Evolutionary conservation across 2,797 vertebrate species (phyloP).

Genomic region (Aselliscus stoliczkanus): DNA sequence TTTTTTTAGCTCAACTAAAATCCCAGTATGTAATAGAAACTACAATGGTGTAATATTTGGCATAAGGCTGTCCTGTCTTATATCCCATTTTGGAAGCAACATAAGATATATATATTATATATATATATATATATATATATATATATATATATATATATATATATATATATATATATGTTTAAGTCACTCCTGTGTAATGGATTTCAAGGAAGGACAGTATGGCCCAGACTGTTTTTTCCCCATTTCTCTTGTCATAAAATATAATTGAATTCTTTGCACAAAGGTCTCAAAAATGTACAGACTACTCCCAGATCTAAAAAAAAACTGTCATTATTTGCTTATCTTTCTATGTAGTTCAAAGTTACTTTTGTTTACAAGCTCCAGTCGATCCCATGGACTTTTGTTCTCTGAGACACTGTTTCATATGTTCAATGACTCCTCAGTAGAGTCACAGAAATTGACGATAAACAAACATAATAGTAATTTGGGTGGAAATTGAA

Average conservation of each 20-base stretch:
- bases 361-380: neutral
- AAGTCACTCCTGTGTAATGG: neutral
- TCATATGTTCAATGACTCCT: neutral
- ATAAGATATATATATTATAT: neutral
- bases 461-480: neutral
- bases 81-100: neutral
- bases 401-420: neutral
- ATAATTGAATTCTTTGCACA: neutral
- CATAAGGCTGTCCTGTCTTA: neutral
- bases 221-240: neutral
- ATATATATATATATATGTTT: neutral
- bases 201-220: neutral
- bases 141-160: too few relatives aligned
- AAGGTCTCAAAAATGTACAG: neutral
- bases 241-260: neutral
- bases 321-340: neutral
- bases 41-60: neutral
- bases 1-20: conserved; percentile 7
- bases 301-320: neutral
- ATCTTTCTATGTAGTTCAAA: neutral
- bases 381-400: neutral
- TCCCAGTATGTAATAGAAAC: neutral
- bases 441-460: neutral
- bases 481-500: neutral
- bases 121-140: too few relatives aligned